Evolutionary conservation across 1,140 invertebrate genomes (phyloP), one percentile per base, ranked within the genome.

Genomic region (Saccostrea cuccullata): DNA sequence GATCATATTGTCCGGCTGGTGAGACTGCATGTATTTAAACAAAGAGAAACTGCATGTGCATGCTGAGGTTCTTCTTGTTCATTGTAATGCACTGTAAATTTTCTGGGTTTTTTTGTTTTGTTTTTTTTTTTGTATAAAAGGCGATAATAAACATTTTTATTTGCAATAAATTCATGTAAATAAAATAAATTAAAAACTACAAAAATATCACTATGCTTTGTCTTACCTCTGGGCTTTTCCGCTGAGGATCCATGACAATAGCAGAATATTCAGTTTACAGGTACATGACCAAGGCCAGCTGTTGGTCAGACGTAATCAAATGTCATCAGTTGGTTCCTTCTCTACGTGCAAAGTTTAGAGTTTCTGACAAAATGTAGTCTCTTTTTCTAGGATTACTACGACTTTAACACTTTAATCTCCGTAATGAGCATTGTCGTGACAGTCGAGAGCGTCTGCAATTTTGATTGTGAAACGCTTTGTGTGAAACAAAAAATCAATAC

Each of bases 221-320:
- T 77, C 70, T 77, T 77, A 77, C 70, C 70, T 77, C 26, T 30
- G 70, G 12, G 26, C 70, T 77, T 36, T 77, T 77, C 13, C 70
- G 70, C 23, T 77, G 26, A 30, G 26, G 26, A 30, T 77, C 70
- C 70, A 77, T 77, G 70, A 30, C 26, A 30, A 36, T 73, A 73
- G 67, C 23, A 30, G 26, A 8, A 9, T 73, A 26, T 30, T 2
- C 67, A 26, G 1, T 11, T 30, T 3, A 17, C 26, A 26, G 13
- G 26, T 13, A 77, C 67, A 73, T 73, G 58, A 6, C 15, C 17
- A 64, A 6, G n/a, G 58, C n/a, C 17, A 17, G 58, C 5, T 64
- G 58, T 64, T 20, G 58, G 58, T 64, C 58, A 64, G n/a, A n/a
- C 15, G 58, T 64, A 64, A 17, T 64, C n/a, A 17, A 6, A 6